These are phyloP conservation scores for Epizoanthus fatuus DNA, from an alignment of 92 coral and sea anemone species.

Conservation along the genomic window DNA sequence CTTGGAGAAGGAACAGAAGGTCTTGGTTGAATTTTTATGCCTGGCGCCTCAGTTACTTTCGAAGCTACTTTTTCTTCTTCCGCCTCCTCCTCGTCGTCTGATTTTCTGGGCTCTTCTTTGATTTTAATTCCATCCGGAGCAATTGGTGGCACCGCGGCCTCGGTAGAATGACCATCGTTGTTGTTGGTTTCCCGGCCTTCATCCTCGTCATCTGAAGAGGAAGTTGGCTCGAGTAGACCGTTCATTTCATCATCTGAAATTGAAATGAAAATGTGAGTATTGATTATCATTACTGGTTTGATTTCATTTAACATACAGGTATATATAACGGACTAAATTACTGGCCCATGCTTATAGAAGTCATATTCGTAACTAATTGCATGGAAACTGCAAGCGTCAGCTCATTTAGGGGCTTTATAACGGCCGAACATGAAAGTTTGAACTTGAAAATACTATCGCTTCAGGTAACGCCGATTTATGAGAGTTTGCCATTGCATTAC, in stretches of 20 bases:
- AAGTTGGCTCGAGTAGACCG: constrained; percentile 14
- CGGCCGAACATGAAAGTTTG: no score
- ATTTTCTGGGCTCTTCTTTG: constrained; percentile 39
- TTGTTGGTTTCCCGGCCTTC: constrained; percentile 36
- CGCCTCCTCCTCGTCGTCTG: constrained; percentile 40
- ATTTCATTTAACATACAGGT: no score
- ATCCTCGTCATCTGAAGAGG: constrained; percentile 64
- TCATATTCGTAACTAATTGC: no score
- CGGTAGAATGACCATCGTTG: constrained; percentile 36
- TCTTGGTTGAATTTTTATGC: neutral
- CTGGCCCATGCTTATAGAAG: no score
- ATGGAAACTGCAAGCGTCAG: no score
- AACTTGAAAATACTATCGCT: no score
- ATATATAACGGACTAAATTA: no score
- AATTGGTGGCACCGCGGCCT: constrained; percentile 66
- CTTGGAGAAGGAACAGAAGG: constrained; percentile 21
- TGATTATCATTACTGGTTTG: no score
- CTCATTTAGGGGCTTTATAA: no score
- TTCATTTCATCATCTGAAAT: constrained; percentile 26
- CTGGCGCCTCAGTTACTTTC: constrained; percentile 25
- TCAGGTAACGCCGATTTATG: no score
- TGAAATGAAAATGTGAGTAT: neutral
- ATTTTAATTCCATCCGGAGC: constrained; percentile 33
- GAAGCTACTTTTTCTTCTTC: constrained; percentile 62
- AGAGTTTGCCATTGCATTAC: no score